Evolutionary conservation across 1,140 invertebrate genomes (phyloP), one percentile per base, ranked within the genome.

Genomic region (Chironomus tepperi): DNA sequence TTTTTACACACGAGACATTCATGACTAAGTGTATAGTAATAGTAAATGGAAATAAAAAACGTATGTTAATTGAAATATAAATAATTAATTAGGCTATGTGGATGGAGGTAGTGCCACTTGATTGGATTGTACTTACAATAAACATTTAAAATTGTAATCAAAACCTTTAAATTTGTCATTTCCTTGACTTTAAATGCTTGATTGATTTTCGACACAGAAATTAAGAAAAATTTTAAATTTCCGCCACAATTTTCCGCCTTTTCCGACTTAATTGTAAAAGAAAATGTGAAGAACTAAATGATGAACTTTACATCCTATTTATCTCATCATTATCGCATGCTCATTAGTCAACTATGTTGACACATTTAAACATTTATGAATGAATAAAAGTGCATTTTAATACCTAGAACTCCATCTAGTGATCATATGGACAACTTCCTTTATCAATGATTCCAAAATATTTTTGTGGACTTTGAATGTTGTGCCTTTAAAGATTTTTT

Each of bases 41-140:
- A 18, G 16, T 9, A 70, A 21, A 19, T 19, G 16, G 18, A 70
- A 70, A 19, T 70, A 18, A 19, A 21, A 19, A 70, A 19, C 18
- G 16, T 8, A 18, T 19, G 9, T 70, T 70, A 70, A 70, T 70
- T 16, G 65, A 70, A 19, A 70, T 18, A 7, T 70, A 18, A 70
- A 70, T 70, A 70, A 19, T 70, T 70, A 18, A 70, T 70, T 15
- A 70, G 24, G 65, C 16, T 70, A n/a, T n/a, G 47, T 15, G 47
- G 47, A 57, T 12, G 3, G 47, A 57, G 47, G n/a, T 34, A 34
- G 24, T 34, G n/a, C 0, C 47, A 57, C 10, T 5, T 57, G n/a
- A 57, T n/a, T 57, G 12, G n/a, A 57, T n/a, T 57, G 12, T 47
- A 12, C 12, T n/a, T 57, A 10, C 12, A 57, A 3, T 5, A 57